Base-by-base conservation (phyloP, 2,113 vertebrate genomes). In the Puntigrus tetrazona region DNA sequence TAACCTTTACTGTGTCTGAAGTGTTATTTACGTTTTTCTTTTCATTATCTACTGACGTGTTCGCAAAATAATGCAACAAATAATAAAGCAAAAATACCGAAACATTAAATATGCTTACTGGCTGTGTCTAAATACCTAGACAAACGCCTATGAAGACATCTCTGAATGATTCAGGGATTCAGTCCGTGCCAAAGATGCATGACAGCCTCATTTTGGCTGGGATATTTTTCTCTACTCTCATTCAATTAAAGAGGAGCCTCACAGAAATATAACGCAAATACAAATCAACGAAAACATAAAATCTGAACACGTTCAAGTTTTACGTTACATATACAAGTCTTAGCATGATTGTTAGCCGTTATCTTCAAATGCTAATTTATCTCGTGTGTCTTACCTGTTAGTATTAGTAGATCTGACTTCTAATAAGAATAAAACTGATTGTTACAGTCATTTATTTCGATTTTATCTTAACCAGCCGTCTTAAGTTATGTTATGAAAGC, bases 351-450 rank as follows among this genome's bases (percentile, higher is more conserved):
- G 78, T 50, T 67, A 69, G 65, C 80, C 25, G 79, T 36, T 81
- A 25, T 55, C 63, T 20, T 55, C 45, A 38, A 72, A 55, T 52
- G 80, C 80, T 82, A 82, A 82, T 52, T 55, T 38, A 50, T 13
- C 80, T 82, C 43, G n/a, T n/a, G 45, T 70, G 10, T 36, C 80
- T 82, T 70, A 82, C 80, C 80, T 82, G 63, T 45, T 52, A 34
- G 13, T 52, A 36, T 55, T 38, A 82, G 22, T 38, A 70, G 65
- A 82, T 16, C 29, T 38, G 45, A 36, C 29, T 70, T 72, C 50
- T 25, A 52, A 70, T 45, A 16, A n/a, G 10, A 80, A 65, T 47
- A 65, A 82, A 52, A 55, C 18, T 27, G 63, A 72, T 31, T 16
- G 29, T 25, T 47, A 22, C 27, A 70, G 79, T 69, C 29, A 47